These are phyloP conservation scores for Rhagophthalmus giganteus DNA, from an alignment of 2,888 invertebrate genomes.

Conservation along the genomic window DNA sequence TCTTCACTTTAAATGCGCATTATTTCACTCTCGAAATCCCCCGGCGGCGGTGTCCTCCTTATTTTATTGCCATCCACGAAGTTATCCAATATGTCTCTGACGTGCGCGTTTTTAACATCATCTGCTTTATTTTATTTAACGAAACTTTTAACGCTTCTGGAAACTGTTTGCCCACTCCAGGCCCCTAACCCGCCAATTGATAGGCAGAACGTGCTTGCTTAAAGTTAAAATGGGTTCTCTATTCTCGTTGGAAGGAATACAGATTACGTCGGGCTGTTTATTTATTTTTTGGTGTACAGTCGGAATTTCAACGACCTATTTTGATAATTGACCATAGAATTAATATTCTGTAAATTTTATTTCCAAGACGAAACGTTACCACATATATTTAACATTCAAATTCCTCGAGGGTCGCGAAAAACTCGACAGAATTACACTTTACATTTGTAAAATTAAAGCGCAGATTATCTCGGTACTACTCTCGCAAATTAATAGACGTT, in stretches of 20 bases:
- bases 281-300: neutral
- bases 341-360: constrained; percentile 3
- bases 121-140: constrained; percentile 22
- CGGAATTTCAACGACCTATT: constrained; percentile 3
- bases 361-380: too few relatives aligned
- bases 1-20: too few relatives aligned
- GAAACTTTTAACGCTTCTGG: constrained; percentile 20
- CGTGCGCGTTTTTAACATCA: constrained; percentile 9
- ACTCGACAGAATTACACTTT: too few relatives aligned
- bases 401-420: too few relatives aligned
- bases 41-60: too few relatives aligned
- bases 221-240: constrained; percentile 31
- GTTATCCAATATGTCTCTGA: constrained; percentile 14
- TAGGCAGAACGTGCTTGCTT: constrained; percentile 24
- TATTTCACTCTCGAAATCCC: too few relatives aligned
- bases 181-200: constrained; percentile 27
- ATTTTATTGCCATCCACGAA: constrained; percentile 10
- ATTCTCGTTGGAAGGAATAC: constrained; percentile 27
- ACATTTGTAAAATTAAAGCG: too few relatives aligned
- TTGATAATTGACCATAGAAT: constrained; percentile 2
- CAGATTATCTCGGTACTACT: neutral
- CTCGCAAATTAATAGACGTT: constrained; percentile 1
- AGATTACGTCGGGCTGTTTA: constrained; percentile 29
- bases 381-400: too few relatives aligned
- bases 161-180: constrained; percentile 17